Evolutionary conservation across 2,888 invertebrate species (phyloP).

Genomic region (Salpingus planirostris): DNA sequence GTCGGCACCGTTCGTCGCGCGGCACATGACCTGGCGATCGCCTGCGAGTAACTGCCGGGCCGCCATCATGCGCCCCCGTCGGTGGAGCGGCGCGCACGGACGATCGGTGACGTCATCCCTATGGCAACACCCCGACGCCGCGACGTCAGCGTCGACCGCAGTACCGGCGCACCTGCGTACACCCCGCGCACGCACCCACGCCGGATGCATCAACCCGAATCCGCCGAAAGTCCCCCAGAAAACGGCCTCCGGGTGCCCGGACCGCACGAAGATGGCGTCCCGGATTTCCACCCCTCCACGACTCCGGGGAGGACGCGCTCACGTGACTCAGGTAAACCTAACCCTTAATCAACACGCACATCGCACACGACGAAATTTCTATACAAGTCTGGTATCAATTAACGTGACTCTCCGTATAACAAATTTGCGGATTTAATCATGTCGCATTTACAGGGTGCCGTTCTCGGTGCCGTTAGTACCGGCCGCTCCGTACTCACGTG

Average conservation of each 20-base stretch:
- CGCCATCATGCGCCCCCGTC: conserved; percentile 24
- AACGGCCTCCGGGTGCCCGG: background rate
- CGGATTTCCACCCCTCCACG: too few species aligned
- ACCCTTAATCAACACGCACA: too few species aligned
- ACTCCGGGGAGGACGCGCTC: too few species aligned
- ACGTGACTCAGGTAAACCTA: too few species aligned
- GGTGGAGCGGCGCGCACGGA: conserved; percentile 35
- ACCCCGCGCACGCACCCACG: background rate
- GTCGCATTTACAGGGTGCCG: too few species aligned
- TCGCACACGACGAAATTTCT: too few species aligned
- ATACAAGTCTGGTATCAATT: too few species aligned
- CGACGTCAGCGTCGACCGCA: conserved; percentile 24
- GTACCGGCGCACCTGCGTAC: conserved; percentile 20
- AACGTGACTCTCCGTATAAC: too few species aligned
- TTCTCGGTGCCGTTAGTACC: too few species aligned
- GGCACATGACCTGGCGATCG: conserved; percentile 20
- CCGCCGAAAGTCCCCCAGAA: background rate
- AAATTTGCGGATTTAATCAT: too few species aligned
- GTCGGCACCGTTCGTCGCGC: conserved; percentile 15
- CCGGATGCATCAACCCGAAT: background rate
- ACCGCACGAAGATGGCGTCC: background rate
- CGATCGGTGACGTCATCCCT: conserved; percentile 39
- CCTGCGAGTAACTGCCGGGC: conserved; percentile 22
- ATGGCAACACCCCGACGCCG: conserved; percentile 32
- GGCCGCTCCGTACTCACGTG: too few species aligned